Evolutionary conservation across 2,113 vertebrate genomes (phyloP).

Genomic region (Plecotus auritus): DNA sequence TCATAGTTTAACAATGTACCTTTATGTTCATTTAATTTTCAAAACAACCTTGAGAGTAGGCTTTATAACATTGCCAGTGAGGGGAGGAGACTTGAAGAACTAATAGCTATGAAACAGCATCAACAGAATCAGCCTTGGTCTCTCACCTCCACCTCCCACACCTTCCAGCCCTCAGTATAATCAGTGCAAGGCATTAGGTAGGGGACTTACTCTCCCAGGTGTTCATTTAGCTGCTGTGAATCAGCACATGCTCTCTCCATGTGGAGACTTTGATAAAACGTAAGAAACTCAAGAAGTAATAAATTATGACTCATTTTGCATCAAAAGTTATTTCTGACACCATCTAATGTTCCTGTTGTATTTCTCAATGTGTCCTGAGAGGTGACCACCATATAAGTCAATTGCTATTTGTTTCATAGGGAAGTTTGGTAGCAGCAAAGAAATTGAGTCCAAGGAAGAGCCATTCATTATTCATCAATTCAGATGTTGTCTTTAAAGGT

Average conservation of each 20-base stretch:
- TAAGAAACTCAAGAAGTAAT: neutral
- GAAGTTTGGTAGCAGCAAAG: constrained; percentile 10
- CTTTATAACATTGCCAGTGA: neutral
- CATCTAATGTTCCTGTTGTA: neutral
- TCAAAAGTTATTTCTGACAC: constrained; percentile 10
- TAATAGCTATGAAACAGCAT: neutral
- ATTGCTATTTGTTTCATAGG: constrained; percentile 19
- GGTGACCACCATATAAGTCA: neutral
- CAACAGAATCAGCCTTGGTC: neutral
- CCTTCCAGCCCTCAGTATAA: neutral
- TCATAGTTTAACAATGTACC: neutral
- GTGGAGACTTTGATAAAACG: neutral
- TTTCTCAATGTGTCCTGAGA: constrained; percentile 21
- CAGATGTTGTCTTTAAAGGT: constrained; percentile 17
- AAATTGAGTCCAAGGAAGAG: constrained; percentile 21
- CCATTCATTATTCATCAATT: constrained; percentile 36
- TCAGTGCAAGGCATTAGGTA: neutral
- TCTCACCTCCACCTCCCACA: too few relatives aligned
- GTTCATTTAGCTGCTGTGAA: neutral
- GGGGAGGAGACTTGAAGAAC: neutral
- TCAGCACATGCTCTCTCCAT: neutral
- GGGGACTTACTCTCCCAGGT: rapidly evolving
- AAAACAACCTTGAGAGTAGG: neutral
- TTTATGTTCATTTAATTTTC: neutral
- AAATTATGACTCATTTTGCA: neutral